These are phyloP conservation scores for Malurus splendens DNA, from an alignment of 2,797 vertebrate species.

Conservation along the genomic window DNA sequence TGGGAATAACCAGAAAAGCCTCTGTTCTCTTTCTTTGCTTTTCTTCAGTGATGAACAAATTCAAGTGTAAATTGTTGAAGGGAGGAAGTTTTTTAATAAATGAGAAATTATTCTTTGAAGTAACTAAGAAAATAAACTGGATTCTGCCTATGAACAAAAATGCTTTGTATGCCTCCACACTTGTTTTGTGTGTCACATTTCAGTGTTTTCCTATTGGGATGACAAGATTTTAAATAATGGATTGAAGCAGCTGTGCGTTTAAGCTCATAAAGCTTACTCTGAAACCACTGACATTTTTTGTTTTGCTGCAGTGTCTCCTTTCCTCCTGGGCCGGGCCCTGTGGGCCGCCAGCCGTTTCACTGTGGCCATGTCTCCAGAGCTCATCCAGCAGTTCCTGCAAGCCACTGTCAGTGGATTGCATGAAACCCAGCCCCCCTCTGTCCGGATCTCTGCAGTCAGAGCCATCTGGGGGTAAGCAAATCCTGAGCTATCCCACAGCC, in stretches of 20 bases:
- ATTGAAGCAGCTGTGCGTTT: not conserved
- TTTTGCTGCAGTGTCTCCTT: constrained; percentile 82
- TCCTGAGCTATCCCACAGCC: not conserved
- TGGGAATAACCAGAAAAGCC: not conserved
- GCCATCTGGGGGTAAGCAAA: constrained; percentile 95
- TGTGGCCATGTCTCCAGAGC: constrained; percentile 93
- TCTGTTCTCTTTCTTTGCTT: not conserved
- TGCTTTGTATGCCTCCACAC: not conserved
- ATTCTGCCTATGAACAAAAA: not conserved
- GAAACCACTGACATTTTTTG: not conserved
- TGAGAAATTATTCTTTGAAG: not conserved
- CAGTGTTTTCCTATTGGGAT: not conserved
- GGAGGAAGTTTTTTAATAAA: not conserved
- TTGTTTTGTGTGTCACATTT: not conserved
- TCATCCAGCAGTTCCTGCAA: constrained; percentile 97
- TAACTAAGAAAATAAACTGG: not conserved
- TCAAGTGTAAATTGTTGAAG: not conserved
- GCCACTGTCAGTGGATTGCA: constrained; percentile 96
- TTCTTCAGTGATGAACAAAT: not conserved
- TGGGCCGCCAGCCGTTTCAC: constrained; percentile 98
- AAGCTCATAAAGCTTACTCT: not conserved
- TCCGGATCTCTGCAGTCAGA: constrained; percentile 92
- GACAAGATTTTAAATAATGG: not conserved
- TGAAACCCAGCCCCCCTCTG: constrained; percentile 91
- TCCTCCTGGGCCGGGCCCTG: constrained; percentile 92